Base-by-base conservation (phyloP, 1,140 invertebrate genomes). In the Drosophila equinoxialis region DNA sequence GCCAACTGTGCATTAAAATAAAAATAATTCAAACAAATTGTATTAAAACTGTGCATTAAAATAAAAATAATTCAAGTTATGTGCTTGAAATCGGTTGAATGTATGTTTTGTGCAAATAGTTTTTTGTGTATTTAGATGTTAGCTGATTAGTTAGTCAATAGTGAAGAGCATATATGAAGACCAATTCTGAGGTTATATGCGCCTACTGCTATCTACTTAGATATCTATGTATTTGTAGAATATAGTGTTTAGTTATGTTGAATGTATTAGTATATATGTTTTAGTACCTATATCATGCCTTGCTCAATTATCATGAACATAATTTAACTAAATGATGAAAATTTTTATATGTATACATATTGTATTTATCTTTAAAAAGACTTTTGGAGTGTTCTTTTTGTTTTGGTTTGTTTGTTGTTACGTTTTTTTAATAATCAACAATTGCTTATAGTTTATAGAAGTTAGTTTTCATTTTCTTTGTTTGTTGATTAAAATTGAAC, bases 181-280 rank as follows among this genome's bases (percentile, higher is more conserved):
- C 83, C 83, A 89, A 89, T 81, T 80, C 80, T 89, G 84, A 87
- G 83, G 84, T 78, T 78, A 83, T 89, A 78, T 79, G 80, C 60
- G 67, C 63, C 79, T 89, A 80, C 65, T 33, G 48, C 72, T 86
- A 86, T 55, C 76, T 86, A 86, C 71, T 75, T 77, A 61, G 20
- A 35, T 63, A 26, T n/a, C 35, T 58, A 71, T 42, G 11, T 62
- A 45, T 33, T 37, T 11, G 42, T 70, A 66, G 11, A 58, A 35
- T 65, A 61, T 70, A 23, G 37, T 55, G 10, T n/a, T 35, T 51
- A 63, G 26, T 5, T 61, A 30, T 14, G 10, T 58, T 42, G 8
- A 54, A 70, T 66, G 45, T 51, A 41, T 65, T 64, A 65, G 20
- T 37, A 37, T 59, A 59, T 37, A 17, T 58, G 51, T 48, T 76